Conservation (phyloP, 2,113 vertebrate genomes). For the Serilophus lunatus region DNA sequence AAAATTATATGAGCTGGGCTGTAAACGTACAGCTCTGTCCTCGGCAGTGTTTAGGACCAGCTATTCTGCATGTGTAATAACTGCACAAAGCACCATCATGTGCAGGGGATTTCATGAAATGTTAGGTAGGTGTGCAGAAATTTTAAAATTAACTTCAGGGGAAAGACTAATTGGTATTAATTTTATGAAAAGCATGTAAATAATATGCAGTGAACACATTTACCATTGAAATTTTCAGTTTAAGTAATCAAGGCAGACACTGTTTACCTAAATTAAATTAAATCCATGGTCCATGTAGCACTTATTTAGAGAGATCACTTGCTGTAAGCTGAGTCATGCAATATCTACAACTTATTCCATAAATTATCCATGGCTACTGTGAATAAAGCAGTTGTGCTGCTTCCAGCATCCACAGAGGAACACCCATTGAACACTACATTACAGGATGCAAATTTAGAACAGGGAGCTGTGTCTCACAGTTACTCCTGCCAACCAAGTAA, state of each 20-base stretch:
- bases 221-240: neutral
- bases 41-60: neutral
- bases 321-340: neutral
- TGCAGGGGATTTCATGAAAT: neutral
- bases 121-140: neutral
- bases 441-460: neutral
- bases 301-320: neutral
- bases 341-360: neutral
- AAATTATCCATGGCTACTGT: neutral
- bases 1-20: neutral
- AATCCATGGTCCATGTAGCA: neutral
- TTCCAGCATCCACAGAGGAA: neutral
- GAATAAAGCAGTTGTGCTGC: conserved; percentile 7
- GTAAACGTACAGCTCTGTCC: neutral
- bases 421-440: neutral
- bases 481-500: neutral
- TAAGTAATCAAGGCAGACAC: neutral
- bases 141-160: neutral
- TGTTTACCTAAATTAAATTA: neutral
- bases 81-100: neutral
- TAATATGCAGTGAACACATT: neutral
- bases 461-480: neutral
- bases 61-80: neutral
- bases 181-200: neutral
- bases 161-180: neutral